Percentiles rank a stretch among this genome's conserved stretches.
phyloP scores from a whole-genome alignment of 53 echinoderm and acorn worm species.

The Stichopus horrens region DNA sequence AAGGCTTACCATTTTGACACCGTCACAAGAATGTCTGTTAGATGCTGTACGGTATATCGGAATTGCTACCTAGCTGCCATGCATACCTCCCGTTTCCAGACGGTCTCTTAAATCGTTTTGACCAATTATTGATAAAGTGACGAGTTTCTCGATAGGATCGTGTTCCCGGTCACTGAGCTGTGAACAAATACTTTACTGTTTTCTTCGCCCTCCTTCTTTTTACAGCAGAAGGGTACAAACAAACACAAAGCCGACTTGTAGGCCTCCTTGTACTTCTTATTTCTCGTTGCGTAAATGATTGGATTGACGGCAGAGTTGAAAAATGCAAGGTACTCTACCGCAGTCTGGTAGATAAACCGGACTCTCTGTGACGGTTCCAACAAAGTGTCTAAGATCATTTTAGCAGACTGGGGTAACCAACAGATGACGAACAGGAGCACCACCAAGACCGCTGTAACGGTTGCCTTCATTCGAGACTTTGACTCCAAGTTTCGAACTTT shows the following conservation, averaged over 20 bases:
- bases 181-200: neutral
- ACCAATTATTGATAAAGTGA: neutral
- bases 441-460: constrained; percentile 15
- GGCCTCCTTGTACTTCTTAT: neutral
- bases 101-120: neutral
- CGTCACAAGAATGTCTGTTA: no score
- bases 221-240: neutral
- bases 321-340: neutral
- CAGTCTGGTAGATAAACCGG: constrained; percentile 14
- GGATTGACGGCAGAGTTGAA: constrained; percentile 30
- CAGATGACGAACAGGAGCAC: constrained; percentile 15
- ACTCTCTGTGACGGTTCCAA: neutral
- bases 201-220: neutral
- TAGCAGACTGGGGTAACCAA: constrained; percentile 19
- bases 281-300: constrained; percentile 23
- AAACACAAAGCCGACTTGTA: neutral
- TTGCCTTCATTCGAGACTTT: constrained; percentile 1
- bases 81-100: no score
- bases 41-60: no score
- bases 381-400: neutral
- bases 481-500: neutral
- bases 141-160: neutral
- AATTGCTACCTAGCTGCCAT: no score
- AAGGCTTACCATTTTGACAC: no score
- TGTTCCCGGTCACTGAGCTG: neutral